These are phyloP conservation scores for Lucilia cuprina DNA, from an alignment of 1,140 invertebrate species.

Conservation along the genomic window DNA sequence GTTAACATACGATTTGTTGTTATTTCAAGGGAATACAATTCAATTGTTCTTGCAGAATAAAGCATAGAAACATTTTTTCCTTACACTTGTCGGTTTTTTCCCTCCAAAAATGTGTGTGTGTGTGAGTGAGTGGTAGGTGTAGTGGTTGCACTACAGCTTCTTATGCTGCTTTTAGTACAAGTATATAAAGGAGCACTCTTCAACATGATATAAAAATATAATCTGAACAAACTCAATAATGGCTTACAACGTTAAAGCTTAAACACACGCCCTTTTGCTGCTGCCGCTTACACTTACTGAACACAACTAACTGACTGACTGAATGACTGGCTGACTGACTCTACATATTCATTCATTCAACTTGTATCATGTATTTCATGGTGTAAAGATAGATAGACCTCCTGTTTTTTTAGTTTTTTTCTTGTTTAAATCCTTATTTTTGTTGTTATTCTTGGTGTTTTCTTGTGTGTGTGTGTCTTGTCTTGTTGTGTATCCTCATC, in stretches of 20 bases:
- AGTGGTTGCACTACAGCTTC: background rate
- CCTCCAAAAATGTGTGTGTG: background rate
- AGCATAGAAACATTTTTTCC: background rate
- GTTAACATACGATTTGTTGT: constrained; percentile 1
- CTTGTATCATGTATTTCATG: too few relatives aligned
- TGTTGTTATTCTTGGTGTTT: too few relatives aligned
- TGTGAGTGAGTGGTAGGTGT: background rate
- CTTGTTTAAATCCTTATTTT: background rate
- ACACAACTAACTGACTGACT: background rate
- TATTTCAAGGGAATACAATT: background rate
- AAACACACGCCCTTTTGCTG: constrained; percentile 13
- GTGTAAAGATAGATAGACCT: background rate
- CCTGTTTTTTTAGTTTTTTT: background rate
- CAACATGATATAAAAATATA: background rate
- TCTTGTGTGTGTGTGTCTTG: background rate
- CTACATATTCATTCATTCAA: too few relatives aligned
- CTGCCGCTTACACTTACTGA: background rate
- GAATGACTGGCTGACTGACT: background rate
- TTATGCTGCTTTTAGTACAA: background rate
- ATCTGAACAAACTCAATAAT: background rate
- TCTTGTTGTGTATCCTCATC: background rate
- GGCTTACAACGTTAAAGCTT: constrained; percentile 2
- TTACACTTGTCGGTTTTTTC: background rate
- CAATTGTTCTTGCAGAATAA: background rate
- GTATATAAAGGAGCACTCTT: background rate